Base-by-base conservation (phyloP, 2,888 invertebrate genomes). In the Xanthorhoe designata region DNA sequence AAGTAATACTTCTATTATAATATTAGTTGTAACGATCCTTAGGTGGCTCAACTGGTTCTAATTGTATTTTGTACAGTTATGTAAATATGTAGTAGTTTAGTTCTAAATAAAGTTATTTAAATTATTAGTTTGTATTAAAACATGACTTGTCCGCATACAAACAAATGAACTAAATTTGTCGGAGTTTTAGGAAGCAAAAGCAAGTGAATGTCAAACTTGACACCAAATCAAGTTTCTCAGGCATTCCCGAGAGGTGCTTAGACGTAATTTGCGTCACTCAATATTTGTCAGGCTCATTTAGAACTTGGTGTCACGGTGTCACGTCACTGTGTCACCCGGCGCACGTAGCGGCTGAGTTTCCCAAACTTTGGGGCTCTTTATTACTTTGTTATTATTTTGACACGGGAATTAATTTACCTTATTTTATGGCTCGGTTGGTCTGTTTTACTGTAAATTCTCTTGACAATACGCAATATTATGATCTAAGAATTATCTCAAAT, bases 201-300 rank as follows among this genome's bases (percentile, higher is more conserved):
- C 51, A 45, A 59, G 56, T 55, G 61, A 58, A 61, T 57, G 64
- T 62, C 60, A 65, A 61, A 66, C 61, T 58, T 57, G 52, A 49
- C 38, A 24, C 53, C 45, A 57, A 66, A 56, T 62, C 66, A 67
- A 56, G 63, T 24, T 50, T 51, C 51, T 56, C 17, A 51, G 55
- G 47, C 59, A 58, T 38, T 53, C 47, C 10, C 53, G 29, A 53
- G 47, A 58, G 32, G 45, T 58, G 38, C 64, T 59, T 55, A 64
- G 57, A 29, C 13, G 67, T 64, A 64, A 68, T 68, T 64, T 59
- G 54, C 68, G 73, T 73, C 71, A 66, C 65, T 68, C 65, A 66
- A 59, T 66, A 66, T 73, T 71, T 71, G 73, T 65, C 68, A 52
- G 65, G 38, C 64, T 73, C 73, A 70, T 73, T 73, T 71, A 64